Base-by-base conservation (phyloP, 2,113 vertebrate species). In the Oostethus manadensis region DNA sequence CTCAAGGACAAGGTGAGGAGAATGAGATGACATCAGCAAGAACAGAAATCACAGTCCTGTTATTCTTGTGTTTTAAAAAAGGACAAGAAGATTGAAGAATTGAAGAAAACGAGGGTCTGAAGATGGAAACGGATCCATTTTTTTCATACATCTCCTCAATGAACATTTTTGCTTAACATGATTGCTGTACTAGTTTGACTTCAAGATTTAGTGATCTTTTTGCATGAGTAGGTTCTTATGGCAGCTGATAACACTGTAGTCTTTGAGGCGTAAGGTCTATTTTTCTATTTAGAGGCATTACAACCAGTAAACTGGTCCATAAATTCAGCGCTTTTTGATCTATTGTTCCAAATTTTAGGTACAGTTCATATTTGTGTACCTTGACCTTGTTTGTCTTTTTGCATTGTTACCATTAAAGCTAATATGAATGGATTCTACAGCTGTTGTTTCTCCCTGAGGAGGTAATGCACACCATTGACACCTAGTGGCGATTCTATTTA, bases 51-150 rank as follows among this genome's bases (percentile, higher is more conserved):
- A 15, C 23, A 45, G 4, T 16, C 3, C 17, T 8, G 13, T 33
- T 7, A 66, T 65, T 26, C 2, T 35, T 50, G 3, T 71, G 21
- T 51, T 59, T 64, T 53, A 16, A 20, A 48, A 17, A 70, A 99
- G 96, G 97, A 98, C 76, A 98, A 96, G 90, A 95, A 96, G 51
- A 59, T 94, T 17, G 95, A 99, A 80, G 95, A 98, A 78, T 93
- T 95, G 22, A 88, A 90, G 88, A 98, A 95, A 94, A 94, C 87
- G 97, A 94, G 88, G 93, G 94, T 65, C 88, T 89, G 78, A 94
- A 87, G 80, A 95, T 93, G 56, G 90, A 88, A 0, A 87, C 75
- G n/a, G 89, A 92, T 20, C 74, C 53, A 74, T 80, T 63, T 68
- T 80, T 73, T 71, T 84, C 73, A 62, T 83, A 87, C 85, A 86